Evolutionary conservation across 2,888 invertebrate species (phyloP).

Genomic region (Xestia xanthographa): DNA sequence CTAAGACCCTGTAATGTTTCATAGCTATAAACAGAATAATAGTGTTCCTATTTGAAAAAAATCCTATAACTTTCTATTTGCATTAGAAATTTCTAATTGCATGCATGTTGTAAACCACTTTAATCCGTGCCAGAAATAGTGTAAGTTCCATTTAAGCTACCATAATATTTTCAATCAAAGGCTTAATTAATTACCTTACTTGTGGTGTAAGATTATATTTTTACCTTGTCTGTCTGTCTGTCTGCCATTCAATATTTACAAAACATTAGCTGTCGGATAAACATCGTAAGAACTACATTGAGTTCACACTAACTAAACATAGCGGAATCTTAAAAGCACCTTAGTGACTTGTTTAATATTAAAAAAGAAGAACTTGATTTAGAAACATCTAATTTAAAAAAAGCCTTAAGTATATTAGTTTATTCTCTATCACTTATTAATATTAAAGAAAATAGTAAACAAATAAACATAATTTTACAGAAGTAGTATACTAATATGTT

Average conservation of each 20-base stretch:
- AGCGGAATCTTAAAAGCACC: background rate
- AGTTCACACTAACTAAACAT: constrained; percentile 22
- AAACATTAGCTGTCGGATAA: constrained; percentile 70
- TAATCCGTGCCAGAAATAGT: constrained; percentile 14
- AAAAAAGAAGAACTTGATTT: background rate
- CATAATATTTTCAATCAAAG: background rate
- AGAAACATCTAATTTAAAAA: background rate
- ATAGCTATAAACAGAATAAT: background rate
- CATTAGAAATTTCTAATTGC: constrained; percentile 46
- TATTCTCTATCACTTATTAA: background rate
- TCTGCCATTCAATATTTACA: constrained; percentile 70
- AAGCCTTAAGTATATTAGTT: background rate
- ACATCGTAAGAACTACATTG: constrained; percentile 60
- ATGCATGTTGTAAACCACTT: constrained; percentile 6
- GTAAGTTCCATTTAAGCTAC: background rate
- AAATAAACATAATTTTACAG: background rate
- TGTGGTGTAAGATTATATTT: constrained; percentile 20
- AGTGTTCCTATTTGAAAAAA: constrained; percentile 23
- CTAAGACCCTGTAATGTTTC: background rate
- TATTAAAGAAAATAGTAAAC: background rate
- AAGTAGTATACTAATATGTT: too few species aligned
- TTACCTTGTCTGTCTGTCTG: constrained; percentile 42
- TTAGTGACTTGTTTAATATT: background rate
- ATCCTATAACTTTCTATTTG: constrained; percentile 57
- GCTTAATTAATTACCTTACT: too few species aligned